Base-by-base conservation (phyloP, 2,797 vertebrate genomes). In the Premnoplex brunnescens region DNA sequence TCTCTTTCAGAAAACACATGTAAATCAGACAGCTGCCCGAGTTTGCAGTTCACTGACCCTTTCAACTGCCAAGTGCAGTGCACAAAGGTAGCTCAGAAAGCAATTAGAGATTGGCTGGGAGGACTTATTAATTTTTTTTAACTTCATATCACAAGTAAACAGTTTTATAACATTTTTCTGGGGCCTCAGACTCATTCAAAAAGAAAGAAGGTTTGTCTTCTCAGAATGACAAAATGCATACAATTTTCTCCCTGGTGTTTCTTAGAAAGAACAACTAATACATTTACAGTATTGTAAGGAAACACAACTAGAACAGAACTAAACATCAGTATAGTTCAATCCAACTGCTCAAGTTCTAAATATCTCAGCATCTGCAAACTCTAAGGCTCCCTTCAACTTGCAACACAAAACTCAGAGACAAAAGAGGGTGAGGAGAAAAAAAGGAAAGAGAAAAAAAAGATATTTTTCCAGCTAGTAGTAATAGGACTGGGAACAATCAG, bases 61-160 rank as follows among this genome's bases (percentile, higher is more conserved):
- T 94, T 69, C 74, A 58, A 56, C 27, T 91, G 92, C 85, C 89
- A 91, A 96, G 76, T 34, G 51, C 58, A 78, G 64, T 6, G 66
- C 66, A 92, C 94, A 96, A 93, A 93, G 43, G 87, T 93, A 94
- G 64, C 76, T 91, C 79, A 96, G 87, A 96, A 86, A 90, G 86
- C 86, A 95, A 91, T 90, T 90, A 95, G 51, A 93, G 54, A 76
- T 56, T 82, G 93, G 34, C 82, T 94, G 23, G 10, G 24, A 88
- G 37, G 66, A 84, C 82, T 90, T 72, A 75, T 83, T 94, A 82
- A 54, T 77, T 91, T 89, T 85, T 74, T 87, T n/a, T 34, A 88
- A 88, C 69, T 93, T 73, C 49, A 78, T 60, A 78, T 88, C 43
- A 84, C 73, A 88, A 74, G 52, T 86, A 16, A 89, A 68, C 7